These are phyloP conservation scores for Phycodurus eques DNA, from an alignment of 2,113 vertebrate genomes.

Conservation along the genomic window DNA sequence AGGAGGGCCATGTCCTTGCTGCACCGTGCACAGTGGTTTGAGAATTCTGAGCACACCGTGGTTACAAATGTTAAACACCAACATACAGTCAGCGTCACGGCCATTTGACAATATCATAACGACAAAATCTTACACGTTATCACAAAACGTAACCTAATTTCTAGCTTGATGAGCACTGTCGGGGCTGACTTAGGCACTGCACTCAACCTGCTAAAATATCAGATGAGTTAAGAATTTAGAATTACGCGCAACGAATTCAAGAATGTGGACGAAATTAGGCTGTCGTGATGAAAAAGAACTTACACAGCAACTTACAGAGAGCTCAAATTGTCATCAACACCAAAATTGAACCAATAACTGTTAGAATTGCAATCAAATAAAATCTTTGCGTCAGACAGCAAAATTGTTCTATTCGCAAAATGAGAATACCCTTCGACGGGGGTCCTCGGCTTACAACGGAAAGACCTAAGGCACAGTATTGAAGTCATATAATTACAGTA, in stretches of 20 bases:
- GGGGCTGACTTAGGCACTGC: not conserved
- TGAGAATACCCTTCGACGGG: too few relatives aligned
- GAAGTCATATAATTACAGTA: too few relatives aligned
- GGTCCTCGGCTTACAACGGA: too few relatives aligned
- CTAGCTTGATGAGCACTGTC: not conserved
- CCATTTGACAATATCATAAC: not conserved
- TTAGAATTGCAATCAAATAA: too few relatives aligned
- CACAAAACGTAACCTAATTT: not conserved
- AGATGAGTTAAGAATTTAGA: not conserved
- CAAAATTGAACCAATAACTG: too few relatives aligned
- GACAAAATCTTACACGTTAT: too few relatives aligned
- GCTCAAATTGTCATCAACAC: too few relatives aligned
- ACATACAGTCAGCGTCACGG: not conserved
- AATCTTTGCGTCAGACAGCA: too few relatives aligned
- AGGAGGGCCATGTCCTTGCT: constrained; percentile 81
- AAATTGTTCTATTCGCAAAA: too few relatives aligned
- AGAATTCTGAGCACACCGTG: constrained; percentile 68
- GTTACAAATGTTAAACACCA: not conserved
- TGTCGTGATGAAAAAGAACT: too few relatives aligned
- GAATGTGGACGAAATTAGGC: not conserved
- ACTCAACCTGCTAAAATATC: not conserved
- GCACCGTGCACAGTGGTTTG: constrained; percentile 80
- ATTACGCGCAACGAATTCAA: not conserved
- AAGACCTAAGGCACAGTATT: too few relatives aligned
- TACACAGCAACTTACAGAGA: too few relatives aligned